phyloP scores from a whole-genome alignment of 1,140 invertebrate species.

The Brevipalpus yothersi region DNA sequence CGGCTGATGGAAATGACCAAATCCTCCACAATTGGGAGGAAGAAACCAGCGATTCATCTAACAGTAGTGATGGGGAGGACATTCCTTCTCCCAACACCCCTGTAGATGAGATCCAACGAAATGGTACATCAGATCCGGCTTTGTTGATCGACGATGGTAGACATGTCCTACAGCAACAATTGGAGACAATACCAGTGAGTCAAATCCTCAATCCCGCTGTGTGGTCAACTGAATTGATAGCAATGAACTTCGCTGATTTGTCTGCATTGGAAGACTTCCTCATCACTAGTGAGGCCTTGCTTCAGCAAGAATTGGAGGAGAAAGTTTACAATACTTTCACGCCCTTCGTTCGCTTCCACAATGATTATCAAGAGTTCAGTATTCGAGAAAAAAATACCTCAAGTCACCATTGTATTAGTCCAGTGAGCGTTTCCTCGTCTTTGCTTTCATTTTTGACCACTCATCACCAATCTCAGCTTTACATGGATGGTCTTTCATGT shows the following conservation, averaged over 20 bases:
- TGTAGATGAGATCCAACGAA: background rate
- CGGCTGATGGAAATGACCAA: background rate
- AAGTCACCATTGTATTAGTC: too few species aligned
- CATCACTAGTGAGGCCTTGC: constrained; percentile 39
- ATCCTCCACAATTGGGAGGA: background rate
- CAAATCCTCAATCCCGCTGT: constrained; percentile 11
- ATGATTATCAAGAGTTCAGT: constrained; percentile 22
- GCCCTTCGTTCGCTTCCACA: constrained; percentile 34
- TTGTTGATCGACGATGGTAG: background rate
- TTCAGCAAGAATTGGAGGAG: constrained; percentile 40
- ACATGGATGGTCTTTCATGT: constrained; percentile 50
- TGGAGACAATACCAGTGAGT: constrained; percentile 28
- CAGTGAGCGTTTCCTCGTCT: constrained; percentile 3
- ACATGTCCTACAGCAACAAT: background rate
- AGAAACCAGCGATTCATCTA: background rate
- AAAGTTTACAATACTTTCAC: constrained; percentile 62
- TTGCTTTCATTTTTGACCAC: constrained; percentile 38
- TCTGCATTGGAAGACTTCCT: constrained; percentile 36
- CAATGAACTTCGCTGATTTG: constrained; percentile 9
- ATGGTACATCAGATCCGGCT: background rate
- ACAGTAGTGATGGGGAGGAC: constrained; percentile 1
- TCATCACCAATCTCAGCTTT: constrained; percentile 47
- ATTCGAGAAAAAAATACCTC: constrained; percentile 14
- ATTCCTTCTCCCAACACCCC: background rate
- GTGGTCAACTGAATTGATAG: constrained; percentile 4